These are phyloP conservation scores for Gryllus longicercus DNA, from an alignment of 2,888 invertebrate species.

Conservation along the genomic window DNA sequence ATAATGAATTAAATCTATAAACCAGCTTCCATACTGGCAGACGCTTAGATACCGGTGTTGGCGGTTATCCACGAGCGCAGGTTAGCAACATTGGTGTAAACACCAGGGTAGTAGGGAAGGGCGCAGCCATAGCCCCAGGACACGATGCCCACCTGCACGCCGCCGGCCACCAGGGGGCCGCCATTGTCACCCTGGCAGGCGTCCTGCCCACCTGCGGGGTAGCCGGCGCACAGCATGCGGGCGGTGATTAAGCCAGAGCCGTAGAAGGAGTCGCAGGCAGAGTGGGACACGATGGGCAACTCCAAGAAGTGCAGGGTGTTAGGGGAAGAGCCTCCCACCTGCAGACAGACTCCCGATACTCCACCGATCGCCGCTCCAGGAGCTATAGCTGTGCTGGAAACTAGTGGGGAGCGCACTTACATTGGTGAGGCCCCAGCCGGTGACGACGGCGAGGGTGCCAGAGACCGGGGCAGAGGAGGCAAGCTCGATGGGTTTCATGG, in stretches of 20 bases:
- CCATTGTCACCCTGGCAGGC: slow-evolving; percentile 36
- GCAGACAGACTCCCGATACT: slow-evolving; percentile 40
- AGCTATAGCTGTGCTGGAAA: too few species aligned
- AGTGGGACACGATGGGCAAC: slow-evolving; percentile 25
- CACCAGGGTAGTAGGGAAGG: too few species aligned
- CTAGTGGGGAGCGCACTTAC: background rate
- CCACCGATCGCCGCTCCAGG: too few species aligned
- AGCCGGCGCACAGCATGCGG: slow-evolving; percentile 41
- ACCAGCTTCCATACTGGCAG: too few species aligned
- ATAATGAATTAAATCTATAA: too few species aligned
- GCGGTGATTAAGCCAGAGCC: slow-evolving; percentile 33
- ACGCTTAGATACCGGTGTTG: too few species aligned
- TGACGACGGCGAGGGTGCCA: slow-evolving; percentile 44
- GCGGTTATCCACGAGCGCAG: too few species aligned
- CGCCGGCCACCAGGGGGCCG: too few species aligned
- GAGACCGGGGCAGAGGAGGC: slow-evolving; percentile 39
- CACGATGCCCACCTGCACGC: too few species aligned
- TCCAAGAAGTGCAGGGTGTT: slow-evolving; percentile 20
- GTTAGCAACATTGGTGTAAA: too few species aligned
- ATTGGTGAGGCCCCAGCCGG: slow-evolving; percentile 46
- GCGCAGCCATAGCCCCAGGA: too few species aligned
- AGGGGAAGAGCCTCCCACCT: background rate
- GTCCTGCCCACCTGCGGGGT: slow-evolving; percentile 39
- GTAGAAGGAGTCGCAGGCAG: slow-evolving; percentile 31
- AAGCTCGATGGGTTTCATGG: slow-evolving; percentile 47